Percentiles rank a stretch among this genome's conserved stretches.
These are phyloP conservation scores for Gandaritis pyraliata DNA, from an alignment of 2,888 invertebrate genomes.

Conservation along the genomic window DNA sequence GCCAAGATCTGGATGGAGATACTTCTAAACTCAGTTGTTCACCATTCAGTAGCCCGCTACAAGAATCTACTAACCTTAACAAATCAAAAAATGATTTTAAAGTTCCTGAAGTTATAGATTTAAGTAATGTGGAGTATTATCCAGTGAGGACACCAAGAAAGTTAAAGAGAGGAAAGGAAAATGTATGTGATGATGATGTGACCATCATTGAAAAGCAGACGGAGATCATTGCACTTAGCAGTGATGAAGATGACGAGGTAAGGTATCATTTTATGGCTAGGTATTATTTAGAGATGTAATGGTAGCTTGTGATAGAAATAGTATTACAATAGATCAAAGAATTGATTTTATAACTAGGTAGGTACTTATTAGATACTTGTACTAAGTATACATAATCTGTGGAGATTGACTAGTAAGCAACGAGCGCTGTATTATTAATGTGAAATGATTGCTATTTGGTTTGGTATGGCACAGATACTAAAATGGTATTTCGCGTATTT, in stretches of 20 bases:
- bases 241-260: constrained; percentile 67
- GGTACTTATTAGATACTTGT: too few species aligned
- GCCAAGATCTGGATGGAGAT: constrained; percentile 29
- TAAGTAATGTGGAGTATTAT: constrained; percentile 38
- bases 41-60: constrained; percentile 65
- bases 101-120: constrained; percentile 33
- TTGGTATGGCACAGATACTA: too few species aligned
- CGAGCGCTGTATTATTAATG: too few species aligned
- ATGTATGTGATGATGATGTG: constrained; percentile 65
- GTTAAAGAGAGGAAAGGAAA: constrained; percentile 31
- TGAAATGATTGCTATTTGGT: too few species aligned
- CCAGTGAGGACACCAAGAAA: constrained; percentile 46
- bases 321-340: too few species aligned
- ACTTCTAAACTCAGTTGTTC: constrained; percentile 64
- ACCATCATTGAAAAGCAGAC: constrained; percentile 67
- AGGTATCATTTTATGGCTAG: too few species aligned
- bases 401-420: too few species aligned
- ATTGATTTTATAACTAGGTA: too few species aligned
- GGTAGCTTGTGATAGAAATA: too few species aligned
- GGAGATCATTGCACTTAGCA: constrained; percentile 75
- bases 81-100: constrained; percentile 4
- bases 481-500: too few species aligned
- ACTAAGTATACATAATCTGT: too few species aligned
- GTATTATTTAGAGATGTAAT: too few species aligned
- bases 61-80: constrained; percentile 55